A percentile compares a stretch with the other conserved stretches of the same genome.
Conservation (phyloP, 2,113 vertebrate genomes). For the Oncorhynchus masou region DNA sequence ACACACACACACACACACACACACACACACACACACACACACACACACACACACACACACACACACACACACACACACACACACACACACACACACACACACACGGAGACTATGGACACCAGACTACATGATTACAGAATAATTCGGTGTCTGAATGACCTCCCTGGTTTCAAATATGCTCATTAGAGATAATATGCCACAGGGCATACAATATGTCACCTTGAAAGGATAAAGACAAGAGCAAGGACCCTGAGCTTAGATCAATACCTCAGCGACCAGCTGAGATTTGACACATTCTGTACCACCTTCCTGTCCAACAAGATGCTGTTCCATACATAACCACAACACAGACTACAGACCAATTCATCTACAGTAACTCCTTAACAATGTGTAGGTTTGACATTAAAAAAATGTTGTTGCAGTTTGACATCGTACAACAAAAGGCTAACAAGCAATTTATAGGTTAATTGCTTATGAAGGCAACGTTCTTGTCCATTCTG, state of each 20-base stretch:
- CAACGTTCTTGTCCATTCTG: background rate
- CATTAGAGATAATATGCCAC: background rate
- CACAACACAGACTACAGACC: too few species aligned
- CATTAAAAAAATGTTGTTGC: too few species aligned
- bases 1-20: too few species aligned
- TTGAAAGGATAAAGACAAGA: background rate
- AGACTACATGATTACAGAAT: background rate
- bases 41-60: too few species aligned
- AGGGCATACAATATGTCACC: background rate
- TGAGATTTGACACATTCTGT: background rate
- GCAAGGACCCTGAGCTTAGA: background rate
- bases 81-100: too few species aligned
- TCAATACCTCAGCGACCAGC: background rate
- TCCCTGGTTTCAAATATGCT: background rate
- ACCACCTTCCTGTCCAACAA: background rate
- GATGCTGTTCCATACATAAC: background rate
- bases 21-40: too few species aligned
- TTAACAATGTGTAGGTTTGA: too few species aligned
- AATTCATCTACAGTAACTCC: too few species aligned
- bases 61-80: too few species aligned
- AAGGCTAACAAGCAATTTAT: background rate
- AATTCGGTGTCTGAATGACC: background rate
- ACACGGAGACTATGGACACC: too few species aligned
- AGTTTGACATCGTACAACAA: background rate
- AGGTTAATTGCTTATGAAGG: background rate